phyloP scores from a whole-genome alignment of 2,113 vertebrate species.

The Otocyon megalotis region DNA sequence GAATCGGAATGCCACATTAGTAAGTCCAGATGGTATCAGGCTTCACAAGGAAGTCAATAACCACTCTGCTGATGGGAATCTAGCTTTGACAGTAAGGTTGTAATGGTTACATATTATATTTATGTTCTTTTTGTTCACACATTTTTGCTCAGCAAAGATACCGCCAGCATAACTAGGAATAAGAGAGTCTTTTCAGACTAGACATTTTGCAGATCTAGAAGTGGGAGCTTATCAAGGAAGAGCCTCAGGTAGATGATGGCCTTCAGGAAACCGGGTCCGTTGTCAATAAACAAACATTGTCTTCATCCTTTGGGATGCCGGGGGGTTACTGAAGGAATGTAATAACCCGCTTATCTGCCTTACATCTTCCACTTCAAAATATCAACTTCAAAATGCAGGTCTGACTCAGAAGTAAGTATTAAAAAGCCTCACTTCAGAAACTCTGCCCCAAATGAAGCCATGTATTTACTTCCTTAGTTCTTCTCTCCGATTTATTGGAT shows the following conservation, averaged over 20 bases:
- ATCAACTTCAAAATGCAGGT: neutral
- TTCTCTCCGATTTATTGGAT: neutral
- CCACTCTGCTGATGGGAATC: neutral
- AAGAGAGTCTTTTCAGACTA: neutral
- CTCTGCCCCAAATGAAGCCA: neutral
- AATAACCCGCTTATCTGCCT: neutral
- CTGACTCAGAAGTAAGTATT: neutral
- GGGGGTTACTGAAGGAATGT: neutral
- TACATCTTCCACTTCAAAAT: neutral
- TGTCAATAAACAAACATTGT: neutral
- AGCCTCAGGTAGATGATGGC: neutral
- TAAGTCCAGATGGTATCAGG: neutral
- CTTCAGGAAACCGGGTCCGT: neutral
- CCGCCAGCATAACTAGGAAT: neutral
- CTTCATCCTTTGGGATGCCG: neutral
- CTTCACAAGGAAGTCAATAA: neutral
- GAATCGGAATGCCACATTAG: neutral
- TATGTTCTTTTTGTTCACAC: neutral
- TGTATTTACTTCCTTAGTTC: neutral
- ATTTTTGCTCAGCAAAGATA: neutral
- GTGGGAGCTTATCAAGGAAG: neutral
- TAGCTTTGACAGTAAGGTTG: neutral
- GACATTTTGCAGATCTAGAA: neutral
- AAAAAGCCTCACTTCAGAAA: neutral
- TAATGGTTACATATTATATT: neutral